Evolutionary conservation across 2,888 invertebrate genomes (phyloP), one percentile per base, ranked within the genome.

Genomic region (Pollenia griseotomentosa): DNA sequence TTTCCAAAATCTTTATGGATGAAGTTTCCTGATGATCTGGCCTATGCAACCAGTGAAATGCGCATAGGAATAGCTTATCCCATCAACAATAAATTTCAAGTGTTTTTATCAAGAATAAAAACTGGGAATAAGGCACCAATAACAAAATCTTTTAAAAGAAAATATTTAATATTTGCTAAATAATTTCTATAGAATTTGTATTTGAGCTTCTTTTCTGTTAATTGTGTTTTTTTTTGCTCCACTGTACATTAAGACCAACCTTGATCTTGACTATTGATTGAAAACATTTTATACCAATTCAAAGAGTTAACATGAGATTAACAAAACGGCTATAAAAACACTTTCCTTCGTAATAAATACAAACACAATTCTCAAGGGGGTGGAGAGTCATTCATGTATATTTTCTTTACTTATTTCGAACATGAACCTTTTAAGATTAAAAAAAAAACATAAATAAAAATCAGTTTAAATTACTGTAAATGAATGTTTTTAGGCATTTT

Each of bases 211-310:
- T 33, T 57, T 16, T 57, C 11, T 23, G 10, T 16, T 19, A 4
- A 23, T 2, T 2, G 23, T 23, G 23, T 19, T 19, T 16, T 16
- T 16, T n/a, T 14, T n/a, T 44, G 51, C 42, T 6, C 68, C 82
- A 82, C 82, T 77, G 83, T 70, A 4, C 61, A 46, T 33, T 48
- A 11, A 48, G 23, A 51, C 51, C 73, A 84, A 78, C 84, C 87
- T 84, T 87, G 84, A 87, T 87, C 63, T 74, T 79, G 74, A 59
- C 68, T 63, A 19, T 68, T 78, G 74, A 84, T 81, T 82, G 83
- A 87, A 74, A 63, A 61, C 51, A 71, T 86, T 66, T 59, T 63
- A 44, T 14, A 61, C 61, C 16, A 48, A 82, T 73, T 44, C 57
- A 55, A 68, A 44, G 61, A 59, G 55, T 68, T 81, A 51, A 46